Conservation (phyloP, 2,113 vertebrate species). For the Damaliscus lunatus region DNA sequence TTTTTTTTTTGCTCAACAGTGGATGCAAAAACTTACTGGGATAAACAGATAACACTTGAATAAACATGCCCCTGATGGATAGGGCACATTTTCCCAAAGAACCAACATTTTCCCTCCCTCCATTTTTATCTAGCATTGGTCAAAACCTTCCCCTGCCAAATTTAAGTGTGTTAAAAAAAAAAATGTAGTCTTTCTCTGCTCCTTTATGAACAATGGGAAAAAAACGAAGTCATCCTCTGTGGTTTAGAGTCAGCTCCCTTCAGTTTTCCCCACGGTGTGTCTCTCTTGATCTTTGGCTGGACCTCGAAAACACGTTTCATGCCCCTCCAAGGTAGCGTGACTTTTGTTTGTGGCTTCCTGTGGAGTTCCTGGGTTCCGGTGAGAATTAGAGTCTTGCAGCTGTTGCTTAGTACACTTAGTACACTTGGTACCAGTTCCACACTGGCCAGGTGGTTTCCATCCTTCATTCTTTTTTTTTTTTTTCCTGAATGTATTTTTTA, state of each 20-base stretch:
- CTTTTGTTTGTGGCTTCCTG: not conserved
- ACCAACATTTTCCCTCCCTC: not conserved
- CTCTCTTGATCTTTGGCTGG: not conserved
- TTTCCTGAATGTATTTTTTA: not conserved
- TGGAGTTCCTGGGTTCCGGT: not conserved
- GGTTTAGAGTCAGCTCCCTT: no score
- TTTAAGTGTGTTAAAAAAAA: not conserved
- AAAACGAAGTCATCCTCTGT: not conserved
- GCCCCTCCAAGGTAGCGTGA: not conserved
- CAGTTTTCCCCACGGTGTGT: not conserved
- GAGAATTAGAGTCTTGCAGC: not conserved
- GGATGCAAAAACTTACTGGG: not conserved
- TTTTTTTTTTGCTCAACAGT: not conserved
- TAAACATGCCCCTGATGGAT: not conserved
- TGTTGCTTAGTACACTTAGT: not conserved
- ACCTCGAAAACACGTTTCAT: not conserved
- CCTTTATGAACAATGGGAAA: not conserved
- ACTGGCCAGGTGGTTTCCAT: not conserved
- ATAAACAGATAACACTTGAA: not conserved
- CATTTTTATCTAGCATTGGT: not conserved
- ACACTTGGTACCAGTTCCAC: fast-evolving
- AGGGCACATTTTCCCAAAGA: not conserved
- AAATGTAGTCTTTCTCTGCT: not conserved
- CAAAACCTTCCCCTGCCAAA: not conserved
- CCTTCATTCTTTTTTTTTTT: not conserved